Percentiles rank a stretch among this genome's conserved stretches.
Conservation (phyloP, 2,797 vertebrate species). For the Potorous gilbertii region DNA sequence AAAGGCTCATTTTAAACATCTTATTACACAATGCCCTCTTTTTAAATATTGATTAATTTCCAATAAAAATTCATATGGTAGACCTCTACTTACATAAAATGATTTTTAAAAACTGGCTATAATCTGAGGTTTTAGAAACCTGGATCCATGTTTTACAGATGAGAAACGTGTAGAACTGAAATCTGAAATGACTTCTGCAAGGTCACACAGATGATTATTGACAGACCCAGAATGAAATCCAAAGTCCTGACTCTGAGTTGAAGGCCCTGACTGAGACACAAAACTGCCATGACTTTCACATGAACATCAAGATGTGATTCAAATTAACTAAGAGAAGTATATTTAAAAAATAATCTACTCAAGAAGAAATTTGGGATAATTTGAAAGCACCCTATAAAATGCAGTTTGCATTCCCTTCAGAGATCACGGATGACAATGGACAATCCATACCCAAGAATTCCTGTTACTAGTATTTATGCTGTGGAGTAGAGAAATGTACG, state of each 20-base stretch:
- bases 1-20: neutral
- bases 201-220: neutral
- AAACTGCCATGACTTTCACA: neutral
- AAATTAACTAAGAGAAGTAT: neutral
- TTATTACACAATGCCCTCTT: neutral
- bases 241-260: neutral
- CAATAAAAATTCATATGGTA: neutral
- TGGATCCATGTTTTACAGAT: neutral
- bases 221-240: neutral
- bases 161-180: neutral
- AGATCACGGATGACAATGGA: neutral
- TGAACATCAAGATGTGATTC: neutral
- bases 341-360: neutral
- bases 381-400: neutral
- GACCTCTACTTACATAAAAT: neutral
- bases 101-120: neutral
- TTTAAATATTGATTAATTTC: neutral
- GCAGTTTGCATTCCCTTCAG: neutral
- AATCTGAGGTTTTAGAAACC: neutral
- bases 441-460: neutral
- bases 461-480: neutral
- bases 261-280: neutral
- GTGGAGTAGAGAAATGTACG: neutral
- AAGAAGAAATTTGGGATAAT: neutral
- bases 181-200: neutral